These are phyloP conservation scores for Melanerpes aurifrons DNA, from an alignment of 2,113 vertebrate species.

Conservation along the genomic window DNA sequence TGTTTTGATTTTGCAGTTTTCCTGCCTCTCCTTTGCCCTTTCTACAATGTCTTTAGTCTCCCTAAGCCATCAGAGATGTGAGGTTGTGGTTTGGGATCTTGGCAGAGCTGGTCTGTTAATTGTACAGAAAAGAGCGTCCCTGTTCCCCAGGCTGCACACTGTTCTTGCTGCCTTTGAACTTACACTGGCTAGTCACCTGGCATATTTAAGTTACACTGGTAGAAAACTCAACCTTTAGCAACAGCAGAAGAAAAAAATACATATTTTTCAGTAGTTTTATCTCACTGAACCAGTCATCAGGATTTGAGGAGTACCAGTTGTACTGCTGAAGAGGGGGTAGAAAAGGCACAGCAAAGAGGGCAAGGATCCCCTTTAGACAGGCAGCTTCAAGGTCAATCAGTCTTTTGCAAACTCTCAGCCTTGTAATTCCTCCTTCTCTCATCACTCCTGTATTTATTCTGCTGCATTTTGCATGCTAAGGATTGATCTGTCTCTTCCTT, in stretches of 20 bases:
- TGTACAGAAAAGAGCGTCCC: not conserved
- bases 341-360: not conserved
- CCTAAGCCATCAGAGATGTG: not conserved
- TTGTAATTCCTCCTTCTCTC: not conserved
- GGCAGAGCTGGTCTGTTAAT: not conserved
- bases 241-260: not conserved
- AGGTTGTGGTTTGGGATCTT: not conserved
- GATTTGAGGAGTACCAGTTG: not conserved
- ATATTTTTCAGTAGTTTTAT: not conserved
- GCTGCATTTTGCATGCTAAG: not conserved
- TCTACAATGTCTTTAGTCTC: not conserved
- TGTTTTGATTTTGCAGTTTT: conserved; percentile 37
- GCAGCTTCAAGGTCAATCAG: not conserved
- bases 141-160: not conserved
- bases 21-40: conserved; percentile 49
- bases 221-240: not conserved
- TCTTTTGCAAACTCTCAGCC: no score
- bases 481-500: not conserved
- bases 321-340: not conserved
- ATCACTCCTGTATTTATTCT: not conserved
- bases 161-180: not conserved
- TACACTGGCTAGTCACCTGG: not conserved
- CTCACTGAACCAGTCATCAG: not conserved
- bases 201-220: not conserved
- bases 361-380: not conserved